phyloP scores from a whole-genome alignment of 2,797 vertebrate genomes.

The Pseudotriccus pelzelni region DNA sequence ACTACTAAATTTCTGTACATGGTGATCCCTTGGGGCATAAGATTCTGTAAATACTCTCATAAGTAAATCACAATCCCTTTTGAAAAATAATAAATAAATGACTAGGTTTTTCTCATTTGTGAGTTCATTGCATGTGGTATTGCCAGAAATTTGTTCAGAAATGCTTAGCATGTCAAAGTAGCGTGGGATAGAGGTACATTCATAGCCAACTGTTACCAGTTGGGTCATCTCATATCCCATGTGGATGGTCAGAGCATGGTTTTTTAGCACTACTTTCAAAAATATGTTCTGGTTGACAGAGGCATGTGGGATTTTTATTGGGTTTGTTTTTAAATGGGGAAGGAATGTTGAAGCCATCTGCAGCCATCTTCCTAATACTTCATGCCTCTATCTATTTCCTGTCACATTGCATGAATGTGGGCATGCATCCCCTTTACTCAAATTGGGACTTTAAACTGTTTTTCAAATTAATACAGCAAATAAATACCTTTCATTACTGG shows the following conservation, averaged over 20 bases:
- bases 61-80: not conserved
- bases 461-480: not conserved
- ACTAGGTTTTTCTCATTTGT: not conserved
- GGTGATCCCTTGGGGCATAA: not conserved
- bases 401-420: fast-evolving
- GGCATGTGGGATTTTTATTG: not conserved
- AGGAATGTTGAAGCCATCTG: not conserved
- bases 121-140: fast-evolving
- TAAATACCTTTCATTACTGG: constrained; percentile 8
- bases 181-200: not conserved
- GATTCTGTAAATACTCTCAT: not conserved
- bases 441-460: not conserved
- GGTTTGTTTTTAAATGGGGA: not conserved
- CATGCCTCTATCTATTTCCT: not conserved
- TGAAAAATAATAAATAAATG: not conserved
- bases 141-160: not conserved
- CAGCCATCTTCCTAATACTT: not conserved
- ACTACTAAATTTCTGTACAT: not conserved
- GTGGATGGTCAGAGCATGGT: fast-evolving
- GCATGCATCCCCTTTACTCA: not conserved
- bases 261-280: not conserved
- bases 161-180: not conserved
- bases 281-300: not conserved
- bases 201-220: not conserved
- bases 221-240: not conserved